Evolutionary conservation across 2,888 invertebrate genomes (phyloP), one percentile per base, ranked within the genome.

Genomic region (Griposia aprilina): DNA sequence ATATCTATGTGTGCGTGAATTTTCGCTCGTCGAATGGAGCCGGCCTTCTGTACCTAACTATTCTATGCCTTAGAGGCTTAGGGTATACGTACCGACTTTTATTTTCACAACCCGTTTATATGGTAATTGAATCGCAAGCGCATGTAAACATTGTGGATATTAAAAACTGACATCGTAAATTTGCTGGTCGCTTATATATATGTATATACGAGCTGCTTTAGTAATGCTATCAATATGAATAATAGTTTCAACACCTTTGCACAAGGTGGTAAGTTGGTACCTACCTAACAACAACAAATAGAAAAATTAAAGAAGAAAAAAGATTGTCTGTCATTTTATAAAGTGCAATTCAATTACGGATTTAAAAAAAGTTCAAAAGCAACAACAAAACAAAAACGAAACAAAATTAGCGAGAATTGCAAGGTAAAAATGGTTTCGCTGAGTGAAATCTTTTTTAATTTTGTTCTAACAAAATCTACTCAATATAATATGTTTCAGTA

Each of bases 81-180:
- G 63, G 80, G 65, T 71, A 67, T 17, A 55, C 13, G 57, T 50
- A 66, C n/a, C 7, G 30, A 70, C 60, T 81, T 74, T 82, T 82
- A 77, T 85, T 87, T 89, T 84, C 83, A 81, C 72, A 66, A 73
- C 73, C 80, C 68, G 81, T 90, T 86, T 85, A 55, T 88, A 91
- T 90, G 91, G 70, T 88, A 91, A 90, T 91, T 84, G 78, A 88
- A 87, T 84, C 52, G 77, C 82, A 86, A 78, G 71, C 75, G 59
- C 81, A 72, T 86, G 85, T 86, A 87, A 89, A 86, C 81, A 85
- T 69, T 67, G 63, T 69, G 68, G 75, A 78, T 81, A 87, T 85
- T 87, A 78, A 85, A 86, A 83, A 75, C 75, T 75, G 81, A 83
- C 79, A 84, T 83, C 70, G 74, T 82, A 85, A 90, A 89, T 85